Base-by-base conservation (phyloP, 2,888 invertebrate genomes). In the Rhamphomyia laevipes region DNA sequence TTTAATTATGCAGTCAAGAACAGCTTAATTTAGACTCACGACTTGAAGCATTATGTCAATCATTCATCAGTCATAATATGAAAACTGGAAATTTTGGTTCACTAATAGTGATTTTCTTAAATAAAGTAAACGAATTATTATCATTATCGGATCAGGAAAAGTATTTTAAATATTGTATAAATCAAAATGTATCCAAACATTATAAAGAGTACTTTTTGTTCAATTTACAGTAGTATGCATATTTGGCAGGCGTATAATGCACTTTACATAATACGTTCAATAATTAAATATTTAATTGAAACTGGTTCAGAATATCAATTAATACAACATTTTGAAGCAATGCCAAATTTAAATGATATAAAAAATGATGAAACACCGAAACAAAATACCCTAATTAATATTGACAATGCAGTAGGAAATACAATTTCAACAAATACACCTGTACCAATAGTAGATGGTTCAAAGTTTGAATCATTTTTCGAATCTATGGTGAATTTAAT, bases 161-260 rank as follows among this genome's bases (percentile, higher is more conserved):
- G 93, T 93, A 73, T 27, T 47, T 40, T 2, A 13, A 15, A 23
- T 92, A 73, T 72, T 48, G n/a, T n/a, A n/a, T 27, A 42, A 12
- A 15, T 27, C 10, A 15, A 15, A 41, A 18, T 10, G 3, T 12
- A 15, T 23, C n/a, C n/a, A n/a, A n/a, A n/a, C n/a, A n/a, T n/a
- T n/a, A n/a, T 23, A 15, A 9, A 42, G 1, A 23, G 7, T 18
- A n/a, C 10, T 47, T 46, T 16, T 49, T 10, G n/a, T 23, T 44
- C 38, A 40, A 45, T 35, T 51, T 61, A 0, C 64, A 79, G 79
- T 63, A 75, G 75, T 23, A 73, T 77, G 73, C 68, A 92, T 59
- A 85, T 89, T 46, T 95, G 94, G 92, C 95, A 96, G 69, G 85
- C 91, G 0, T 91, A 87, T 70, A 97, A 97, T 71, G 87, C 91